phyloP scores from a whole-genome alignment of 2,888 invertebrate genomes.

The Crossocerus cetratus region DNA sequence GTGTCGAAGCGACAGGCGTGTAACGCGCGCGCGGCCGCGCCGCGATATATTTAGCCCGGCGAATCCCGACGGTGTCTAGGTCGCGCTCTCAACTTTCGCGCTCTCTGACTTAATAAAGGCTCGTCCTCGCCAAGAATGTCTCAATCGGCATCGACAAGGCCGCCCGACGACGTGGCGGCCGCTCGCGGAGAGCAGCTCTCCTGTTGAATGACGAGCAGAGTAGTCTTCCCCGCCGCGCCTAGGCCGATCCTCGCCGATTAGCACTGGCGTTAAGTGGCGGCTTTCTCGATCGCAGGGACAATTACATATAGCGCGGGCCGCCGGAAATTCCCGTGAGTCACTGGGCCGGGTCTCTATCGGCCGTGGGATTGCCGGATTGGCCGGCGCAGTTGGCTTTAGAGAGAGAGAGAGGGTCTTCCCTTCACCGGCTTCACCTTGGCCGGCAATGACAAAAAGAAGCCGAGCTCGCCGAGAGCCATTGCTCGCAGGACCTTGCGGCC shows the following conservation, averaged over 20 bases:
- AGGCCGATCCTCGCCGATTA: no score
- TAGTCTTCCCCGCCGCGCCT: no score
- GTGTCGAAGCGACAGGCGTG: constrained; percentile 10
- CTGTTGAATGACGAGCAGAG: no score
- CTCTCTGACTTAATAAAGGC: constrained; percentile 14
- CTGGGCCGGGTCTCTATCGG: constrained; percentile 32
- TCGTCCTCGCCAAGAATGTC: constrained; percentile 5
- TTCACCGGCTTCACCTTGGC: constrained; percentile 33
- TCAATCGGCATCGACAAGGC: background rate
- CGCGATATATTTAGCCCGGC: constrained; percentile 53
- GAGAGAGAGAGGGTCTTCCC: constrained; percentile 15
- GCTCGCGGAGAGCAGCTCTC: background rate
- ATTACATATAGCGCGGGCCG: constrained; percentile 19
- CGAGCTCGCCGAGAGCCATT: constrained; percentile 41
- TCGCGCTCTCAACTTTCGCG: constrained; percentile 48
- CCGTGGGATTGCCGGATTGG: background rate
- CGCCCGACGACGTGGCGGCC: background rate
- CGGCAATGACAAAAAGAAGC: constrained; percentile 40
- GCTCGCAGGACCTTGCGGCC: constrained; percentile 44
- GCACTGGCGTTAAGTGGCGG: background rate
- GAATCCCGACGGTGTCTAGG: constrained; percentile 55
- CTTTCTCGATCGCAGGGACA: background rate
- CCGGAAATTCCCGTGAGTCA: constrained; percentile 47
- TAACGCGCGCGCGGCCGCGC: constrained; percentile 28
- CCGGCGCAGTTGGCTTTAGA: constrained; percentile 15